These are phyloP conservation scores for Setophaga coronata DNA, from an alignment of 2,113 vertebrate species.

Conservation along the genomic window DNA sequence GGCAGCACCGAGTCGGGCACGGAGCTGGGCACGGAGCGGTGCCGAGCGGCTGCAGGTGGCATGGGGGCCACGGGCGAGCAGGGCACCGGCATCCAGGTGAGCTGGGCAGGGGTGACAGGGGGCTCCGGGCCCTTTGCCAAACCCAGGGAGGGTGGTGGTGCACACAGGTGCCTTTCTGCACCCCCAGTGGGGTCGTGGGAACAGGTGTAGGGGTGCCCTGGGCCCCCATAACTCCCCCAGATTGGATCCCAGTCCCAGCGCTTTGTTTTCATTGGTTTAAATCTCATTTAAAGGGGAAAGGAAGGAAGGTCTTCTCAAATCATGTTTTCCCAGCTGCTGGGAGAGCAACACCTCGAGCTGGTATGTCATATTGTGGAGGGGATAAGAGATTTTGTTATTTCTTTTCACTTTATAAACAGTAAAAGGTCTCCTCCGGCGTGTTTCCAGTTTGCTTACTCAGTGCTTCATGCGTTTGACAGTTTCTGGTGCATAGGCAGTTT, in stretches of 20 bases:
- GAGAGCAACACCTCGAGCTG: neutral
- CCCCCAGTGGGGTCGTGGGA: neutral
- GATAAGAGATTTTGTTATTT: neutral
- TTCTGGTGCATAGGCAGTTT: conserved; percentile 55
- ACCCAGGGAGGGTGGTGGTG: neutral
- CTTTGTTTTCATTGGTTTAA: neutral
- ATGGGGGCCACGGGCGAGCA: neutral
- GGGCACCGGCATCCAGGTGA: conserved; percentile 16
- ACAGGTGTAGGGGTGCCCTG: neutral
- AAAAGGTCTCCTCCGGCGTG: neutral
- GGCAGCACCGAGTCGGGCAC: neutral
- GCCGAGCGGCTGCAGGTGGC: neutral
- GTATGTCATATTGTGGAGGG: neutral
- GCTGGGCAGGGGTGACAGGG: accelerated
- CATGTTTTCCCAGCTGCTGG: conserved; percentile 47
- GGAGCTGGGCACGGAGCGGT: neutral
- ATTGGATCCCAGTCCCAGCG: neutral
- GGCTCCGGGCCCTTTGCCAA: neutral
- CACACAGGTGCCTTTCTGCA: neutral
- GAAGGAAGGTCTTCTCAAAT: conserved; percentile 1
- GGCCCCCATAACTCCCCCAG: neutral
- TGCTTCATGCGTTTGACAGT: conserved; percentile 41
- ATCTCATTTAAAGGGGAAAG: neutral
- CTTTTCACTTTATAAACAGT: conserved; percentile 16
- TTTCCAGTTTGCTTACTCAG: conserved; percentile 60